Evolutionary conservation across 2,888 invertebrate species (phyloP).

Genomic region (Allophyes oxyacanthae): DNA sequence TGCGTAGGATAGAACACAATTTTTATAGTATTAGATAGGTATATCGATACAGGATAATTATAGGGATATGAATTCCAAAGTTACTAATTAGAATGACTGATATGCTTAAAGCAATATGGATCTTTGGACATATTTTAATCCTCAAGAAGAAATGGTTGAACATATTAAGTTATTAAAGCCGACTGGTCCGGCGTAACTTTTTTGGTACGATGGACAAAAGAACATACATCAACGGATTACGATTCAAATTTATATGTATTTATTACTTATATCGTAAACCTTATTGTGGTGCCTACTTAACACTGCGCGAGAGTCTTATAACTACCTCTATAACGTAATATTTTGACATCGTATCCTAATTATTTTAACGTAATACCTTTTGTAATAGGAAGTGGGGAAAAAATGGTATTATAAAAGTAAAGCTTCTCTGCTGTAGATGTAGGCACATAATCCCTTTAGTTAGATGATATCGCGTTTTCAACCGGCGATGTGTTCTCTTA

Average conservation of each 20-base stretch:
- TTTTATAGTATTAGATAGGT: too few relatives aligned
- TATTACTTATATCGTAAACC: constrained; percentile 74
- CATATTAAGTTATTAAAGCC: constrained; percentile 81
- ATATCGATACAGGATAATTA: too few relatives aligned
- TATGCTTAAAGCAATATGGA: constrained; percentile 43
- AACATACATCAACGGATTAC: constrained; percentile 84
- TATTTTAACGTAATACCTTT: constrained; percentile 83
- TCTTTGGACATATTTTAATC: constrained; percentile 67
- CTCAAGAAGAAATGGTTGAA: constrained; percentile 75
- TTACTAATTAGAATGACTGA: constrained; percentile 28
- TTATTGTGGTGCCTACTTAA: constrained; percentile 80
- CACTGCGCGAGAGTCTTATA: constrained; percentile 72
- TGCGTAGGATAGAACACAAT: too few relatives aligned
- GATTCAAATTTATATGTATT: constrained; percentile 81
- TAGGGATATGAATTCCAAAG: constrained; percentile 4
- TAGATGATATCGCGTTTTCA: constrained; percentile 62
- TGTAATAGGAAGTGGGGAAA: constrained; percentile 66
- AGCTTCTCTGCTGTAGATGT: constrained; percentile 64
- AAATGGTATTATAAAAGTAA: constrained; percentile 62
- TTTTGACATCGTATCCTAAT: constrained; percentile 86
- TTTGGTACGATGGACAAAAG: constrained; percentile 71
- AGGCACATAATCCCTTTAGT: constrained; percentile 68
- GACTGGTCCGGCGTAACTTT: constrained; percentile 68
- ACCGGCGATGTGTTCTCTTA: constrained; percentile 44
- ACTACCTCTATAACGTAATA: constrained; percentile 73